Base-by-base conservation (phyloP, 2,797 vertebrate species). In the Siniperca scherzeri region DNA sequence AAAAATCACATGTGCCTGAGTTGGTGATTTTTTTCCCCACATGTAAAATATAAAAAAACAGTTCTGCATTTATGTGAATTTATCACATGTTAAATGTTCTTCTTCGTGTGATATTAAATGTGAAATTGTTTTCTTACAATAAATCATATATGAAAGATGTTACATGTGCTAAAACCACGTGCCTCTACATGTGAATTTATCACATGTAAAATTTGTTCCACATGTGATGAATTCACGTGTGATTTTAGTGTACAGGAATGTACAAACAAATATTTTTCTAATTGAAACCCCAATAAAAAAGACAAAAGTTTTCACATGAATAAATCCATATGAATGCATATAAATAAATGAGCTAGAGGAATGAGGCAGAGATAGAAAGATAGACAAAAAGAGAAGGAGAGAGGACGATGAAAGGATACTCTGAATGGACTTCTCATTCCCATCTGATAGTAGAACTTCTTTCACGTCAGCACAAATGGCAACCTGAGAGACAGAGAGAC, bases 371-470 rank as follows among this genome's bases (percentile, higher is more conserved):
- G 79, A 86, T 81, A 27, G 57, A 84, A 73, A 68, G 81, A 88
- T 57, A 84, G 73, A 70, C 7, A 42, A 46, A 76, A 67, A 77
- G 69, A 90, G 70, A 59, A 65, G 72, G 60, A 70, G 67, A 57
- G 89, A 67, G 75, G 84, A 70, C 65, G 87, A 91, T 87, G 94
- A 96, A 97, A 99, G 98, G 98, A 99, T 99, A 99, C 98, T 99
- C 95, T 97, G 97, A 97, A 99, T 97, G 95, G 98, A 98, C 97
- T 98, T 99, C 97, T 99, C 98, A 96, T 99, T 99, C 95, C 98
- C 98, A 97, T 99, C 98, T 96, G 98, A 99, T 97, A 99, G 97
- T 95, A 99, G 96, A 96, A 99, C 97, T 97, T 99, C 98, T 96
- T 97, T 97, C 96, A 97, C 98, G 96, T 99, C 98, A 96, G 98